Conservation (phyloP, 1,140 invertebrate genomes). For the Drosophila mayri region DNA sequence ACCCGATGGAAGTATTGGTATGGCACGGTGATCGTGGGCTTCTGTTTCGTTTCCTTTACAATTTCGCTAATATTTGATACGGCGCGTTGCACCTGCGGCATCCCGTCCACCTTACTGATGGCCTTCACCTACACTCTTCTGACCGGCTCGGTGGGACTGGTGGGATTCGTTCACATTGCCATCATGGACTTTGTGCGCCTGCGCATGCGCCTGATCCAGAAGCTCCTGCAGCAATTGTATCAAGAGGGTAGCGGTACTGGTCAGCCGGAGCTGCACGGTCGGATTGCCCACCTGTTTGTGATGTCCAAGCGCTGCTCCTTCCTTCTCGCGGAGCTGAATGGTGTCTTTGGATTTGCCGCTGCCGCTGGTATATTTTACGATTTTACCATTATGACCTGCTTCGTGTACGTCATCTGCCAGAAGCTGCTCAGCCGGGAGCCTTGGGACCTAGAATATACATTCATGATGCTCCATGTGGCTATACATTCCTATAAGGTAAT, state of each 20-base stretch:
- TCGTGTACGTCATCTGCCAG: conserved; percentile 70
- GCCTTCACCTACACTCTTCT: conserved; percentile 54
- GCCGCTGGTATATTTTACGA: conserved; percentile 71
- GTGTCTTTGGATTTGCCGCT: conserved; percentile 50
- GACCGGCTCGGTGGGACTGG: conserved; percentile 50
- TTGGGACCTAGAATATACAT: conserved; percentile 51
- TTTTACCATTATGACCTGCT: conserved; percentile 70
- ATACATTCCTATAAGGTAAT: conserved; percentile 70
- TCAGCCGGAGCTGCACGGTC: conserved; percentile 4
- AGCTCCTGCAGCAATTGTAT: conserved; percentile 52
- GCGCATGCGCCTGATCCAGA: conserved; percentile 60
- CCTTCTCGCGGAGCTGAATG: conserved; percentile 56
- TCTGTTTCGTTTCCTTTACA: conserved; percentile 42
- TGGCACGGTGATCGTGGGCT: conserved; percentile 28
- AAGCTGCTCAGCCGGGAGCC: conserved; percentile 51
- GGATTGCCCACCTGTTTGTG: conserved; percentile 42
- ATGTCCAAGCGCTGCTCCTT: conserved; percentile 50
- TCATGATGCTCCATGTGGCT: conserved; percentile 56
- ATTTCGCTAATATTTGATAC: conserved; percentile 58
- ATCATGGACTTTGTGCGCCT: conserved; percentile 72
- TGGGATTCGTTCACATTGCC: conserved; percentile 63
- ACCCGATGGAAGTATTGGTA: conserved; percentile 60
- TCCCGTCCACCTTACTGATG: conserved; percentile 57
- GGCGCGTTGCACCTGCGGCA: conserved; percentile 56
- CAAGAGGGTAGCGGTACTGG: background rate